These are phyloP conservation scores for Erebia aethiops DNA, from an alignment of 2,888 invertebrate genomes.

Conservation along the genomic window DNA sequence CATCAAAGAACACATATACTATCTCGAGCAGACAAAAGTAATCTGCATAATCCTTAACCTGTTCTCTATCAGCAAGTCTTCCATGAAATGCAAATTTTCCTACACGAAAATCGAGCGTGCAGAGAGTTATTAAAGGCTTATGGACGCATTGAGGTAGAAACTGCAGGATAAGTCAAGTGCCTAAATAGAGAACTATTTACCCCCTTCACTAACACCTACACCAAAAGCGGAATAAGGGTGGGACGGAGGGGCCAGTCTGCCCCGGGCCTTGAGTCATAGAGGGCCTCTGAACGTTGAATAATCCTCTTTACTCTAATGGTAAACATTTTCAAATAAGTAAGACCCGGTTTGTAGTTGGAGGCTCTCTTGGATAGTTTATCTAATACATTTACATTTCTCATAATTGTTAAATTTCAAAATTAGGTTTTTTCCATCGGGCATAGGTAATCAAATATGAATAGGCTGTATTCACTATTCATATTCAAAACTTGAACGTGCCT, in stretches of 20 bases:
- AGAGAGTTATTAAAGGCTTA: not conserved
- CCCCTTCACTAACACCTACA: not conserved
- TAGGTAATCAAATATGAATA: not conserved
- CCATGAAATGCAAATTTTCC: conserved; percentile 10
- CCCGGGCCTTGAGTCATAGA: no score
- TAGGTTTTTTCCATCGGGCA: no score
- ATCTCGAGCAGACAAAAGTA: not conserved
- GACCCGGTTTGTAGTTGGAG: no score
- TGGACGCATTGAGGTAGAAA: not conserved
- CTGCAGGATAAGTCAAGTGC: not conserved
- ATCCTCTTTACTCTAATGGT: no score
- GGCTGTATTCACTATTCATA: not conserved
- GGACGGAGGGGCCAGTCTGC: no score
- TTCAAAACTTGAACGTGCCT: not conserved
- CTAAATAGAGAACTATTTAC: not conserved
- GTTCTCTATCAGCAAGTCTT: not conserved
- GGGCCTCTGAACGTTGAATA: no score
- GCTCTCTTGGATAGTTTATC: no score
- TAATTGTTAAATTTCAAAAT: no score
- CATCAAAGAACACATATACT: not conserved
- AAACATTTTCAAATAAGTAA: no score
- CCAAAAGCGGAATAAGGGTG: no score
- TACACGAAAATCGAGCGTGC: not conserved
- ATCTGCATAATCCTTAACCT: not conserved
- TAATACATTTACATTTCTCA: no score